Base-by-base conservation (phyloP, 2,797 vertebrate species). In the Erethizon dorsatum region DNA sequence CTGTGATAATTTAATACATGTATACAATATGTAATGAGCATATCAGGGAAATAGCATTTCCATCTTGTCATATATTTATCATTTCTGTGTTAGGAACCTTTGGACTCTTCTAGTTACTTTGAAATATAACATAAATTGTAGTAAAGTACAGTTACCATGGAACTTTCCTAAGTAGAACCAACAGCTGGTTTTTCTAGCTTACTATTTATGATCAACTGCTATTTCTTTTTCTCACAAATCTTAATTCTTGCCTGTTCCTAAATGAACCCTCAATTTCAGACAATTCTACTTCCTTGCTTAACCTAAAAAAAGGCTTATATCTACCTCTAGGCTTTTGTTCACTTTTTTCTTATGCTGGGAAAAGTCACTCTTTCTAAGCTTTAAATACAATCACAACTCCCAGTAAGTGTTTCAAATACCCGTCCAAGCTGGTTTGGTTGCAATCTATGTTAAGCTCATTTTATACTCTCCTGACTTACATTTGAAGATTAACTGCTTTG, bases 151-250 rank as follows among this genome's bases (percentile, higher is more conserved):
- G 12, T 71, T 80, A 83, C 5, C 45, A 94, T 26, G 10, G 45
- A 75, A 28, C 89, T 59, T 88, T 79, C 45, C 85, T 71, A 37
- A 73, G 91, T 5, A 83, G 47, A n/a, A 67, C 13, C 69, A 82
- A 50, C 37, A 54, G 33, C 61, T 61, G 31, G 10, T 61, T 73
- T 94, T 84, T 79, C 54, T 79, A 90, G 67, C 47, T 33, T 59
- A 63, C 52, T 90, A 87, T 65, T 91, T 87, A 79, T 69, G 11
- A 95, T 8, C 22, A 85, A 83, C 7, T 45, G 50, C 50, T 83
- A 84, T 54, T 93, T 82, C 41, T 96, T 87, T 94, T 78, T 7
- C 82, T 33, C 52, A 65, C 13, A 83, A 94, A 93, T 75, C 45
- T 88, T 83, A 96, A 45, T 63, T 92, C 50, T 78, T 92, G 56